phyloP scores from a whole-genome alignment of 2,888 invertebrate genomes.

The Synanthedon andrenaeformis region DNA sequence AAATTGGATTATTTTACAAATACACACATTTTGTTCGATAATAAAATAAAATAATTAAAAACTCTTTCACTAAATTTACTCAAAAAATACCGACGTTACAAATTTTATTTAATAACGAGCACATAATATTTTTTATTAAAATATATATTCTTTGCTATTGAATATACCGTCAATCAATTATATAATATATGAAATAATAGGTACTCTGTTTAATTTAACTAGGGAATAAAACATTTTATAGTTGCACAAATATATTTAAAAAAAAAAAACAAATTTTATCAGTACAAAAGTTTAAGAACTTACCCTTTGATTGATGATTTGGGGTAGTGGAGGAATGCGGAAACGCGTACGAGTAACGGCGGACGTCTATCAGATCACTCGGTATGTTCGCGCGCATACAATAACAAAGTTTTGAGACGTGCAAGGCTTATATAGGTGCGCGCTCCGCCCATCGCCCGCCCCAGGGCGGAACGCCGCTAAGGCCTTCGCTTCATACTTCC shows the following conservation, averaged over 20 bases:
- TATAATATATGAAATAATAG: too few relatives aligned
- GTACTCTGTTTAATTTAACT: background rate
- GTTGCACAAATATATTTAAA: conserved; percentile 2
- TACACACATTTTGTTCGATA: too few relatives aligned
- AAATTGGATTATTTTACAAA: too few relatives aligned
- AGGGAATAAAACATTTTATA: background rate
- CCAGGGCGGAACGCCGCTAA: conserved; percentile 36
- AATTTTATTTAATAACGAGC: too few relatives aligned
- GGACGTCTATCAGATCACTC: background rate
- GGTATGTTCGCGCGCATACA: conserved; percentile 55
- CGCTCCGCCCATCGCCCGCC: conserved; percentile 60
- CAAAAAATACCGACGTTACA: too few relatives aligned
- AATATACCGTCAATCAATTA: too few relatives aligned
- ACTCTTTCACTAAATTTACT: too few relatives aligned
- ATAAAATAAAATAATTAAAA: too few relatives aligned
- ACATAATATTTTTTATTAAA: too few relatives aligned
- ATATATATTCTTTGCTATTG: too few relatives aligned
- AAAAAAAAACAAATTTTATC: too few relatives aligned
- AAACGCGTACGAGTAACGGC: conserved; percentile 12
- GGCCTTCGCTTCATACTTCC: conserved; percentile 26
- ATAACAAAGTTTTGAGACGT: conserved; percentile 53
- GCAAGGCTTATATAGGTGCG: conserved; percentile 55
- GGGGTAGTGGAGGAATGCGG: conserved; percentile 11
- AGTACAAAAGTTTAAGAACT: conserved; percentile 12
- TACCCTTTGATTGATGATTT: conserved; percentile 15